These are phyloP conservation scores for Peromyscus polionotus DNA, from an alignment of 2,113 vertebrate species.

Conservation along the genomic window DNA sequence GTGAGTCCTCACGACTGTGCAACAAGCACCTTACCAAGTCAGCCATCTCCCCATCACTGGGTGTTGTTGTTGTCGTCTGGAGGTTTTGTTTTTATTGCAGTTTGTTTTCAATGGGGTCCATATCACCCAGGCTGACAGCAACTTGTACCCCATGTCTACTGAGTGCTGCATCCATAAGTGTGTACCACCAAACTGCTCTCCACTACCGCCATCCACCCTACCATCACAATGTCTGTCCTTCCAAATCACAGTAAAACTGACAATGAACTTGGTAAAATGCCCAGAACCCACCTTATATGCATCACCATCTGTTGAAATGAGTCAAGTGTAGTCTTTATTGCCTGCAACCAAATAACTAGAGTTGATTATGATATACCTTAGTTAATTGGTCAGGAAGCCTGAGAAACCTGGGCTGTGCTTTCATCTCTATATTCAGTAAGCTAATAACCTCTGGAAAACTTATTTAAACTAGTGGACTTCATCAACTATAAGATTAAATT, in stretches of 20 bases:
- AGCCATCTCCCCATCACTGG: too few species aligned
- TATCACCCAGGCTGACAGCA: background rate
- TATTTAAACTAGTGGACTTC: conserved; percentile 31
- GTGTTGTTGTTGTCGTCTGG: background rate
- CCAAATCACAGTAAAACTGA: background rate
- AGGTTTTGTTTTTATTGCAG: background rate
- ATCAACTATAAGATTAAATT: conserved; percentile 50
- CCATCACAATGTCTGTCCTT: background rate
- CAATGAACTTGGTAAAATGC: background rate
- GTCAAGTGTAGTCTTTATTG: background rate
- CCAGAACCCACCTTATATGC: background rate
- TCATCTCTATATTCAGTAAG: conserved; percentile 1
- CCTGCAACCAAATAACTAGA: background rate
- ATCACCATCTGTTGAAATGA: background rate
- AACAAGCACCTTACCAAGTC: background rate
- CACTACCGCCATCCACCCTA: background rate
- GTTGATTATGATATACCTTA: background rate
- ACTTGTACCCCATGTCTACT: background rate
- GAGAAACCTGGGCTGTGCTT: background rate
- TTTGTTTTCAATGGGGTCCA: background rate
- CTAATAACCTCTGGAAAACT: conserved; percentile 39
- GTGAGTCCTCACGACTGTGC: background rate
- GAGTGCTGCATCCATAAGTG: background rate
- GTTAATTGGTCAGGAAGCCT: background rate
- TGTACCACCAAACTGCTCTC: background rate